phyloP scores from a whole-genome alignment of 2,113 vertebrate genomes.

The Perca schrenkii region DNA sequence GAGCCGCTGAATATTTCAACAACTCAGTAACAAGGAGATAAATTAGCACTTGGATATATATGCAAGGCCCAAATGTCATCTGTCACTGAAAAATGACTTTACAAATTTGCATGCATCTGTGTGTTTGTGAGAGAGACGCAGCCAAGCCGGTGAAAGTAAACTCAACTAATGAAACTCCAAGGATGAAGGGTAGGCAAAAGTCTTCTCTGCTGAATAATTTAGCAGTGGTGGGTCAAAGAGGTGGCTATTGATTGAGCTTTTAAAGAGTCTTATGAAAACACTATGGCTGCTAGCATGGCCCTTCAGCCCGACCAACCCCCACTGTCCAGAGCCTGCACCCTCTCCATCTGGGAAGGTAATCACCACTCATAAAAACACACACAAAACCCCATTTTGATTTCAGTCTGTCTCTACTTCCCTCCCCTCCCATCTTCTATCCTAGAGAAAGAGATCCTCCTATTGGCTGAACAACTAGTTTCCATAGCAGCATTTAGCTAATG shows the following conservation, averaged over 20 bases:
- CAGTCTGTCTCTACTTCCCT: constrained; percentile 41
- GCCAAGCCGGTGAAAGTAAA: constrained; percentile 83
- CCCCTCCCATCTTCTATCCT: constrained; percentile 54
- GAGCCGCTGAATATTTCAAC: constrained; percentile 60
- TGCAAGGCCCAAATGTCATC: constrained; percentile 72
- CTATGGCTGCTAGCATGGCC: constrained; percentile 81
- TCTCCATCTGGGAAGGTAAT: constrained; percentile 89
- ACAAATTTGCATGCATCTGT: constrained; percentile 79
- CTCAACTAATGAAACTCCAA: constrained; percentile 86
- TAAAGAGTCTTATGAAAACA: constrained; percentile 87
- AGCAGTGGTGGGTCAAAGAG: constrained; percentile 86
- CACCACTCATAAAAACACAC: constrained; percentile 77
- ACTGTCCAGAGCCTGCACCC: constrained; percentile 50
- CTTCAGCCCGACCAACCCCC: constrained; percentile 81
- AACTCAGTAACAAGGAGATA: constrained; percentile 48
- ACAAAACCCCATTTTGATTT: constrained; percentile 83
- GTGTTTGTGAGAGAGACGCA: constrained; percentile 73
- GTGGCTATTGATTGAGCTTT: constrained; percentile 91
- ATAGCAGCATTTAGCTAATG: constrained; percentile 80
- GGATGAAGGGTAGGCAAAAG: constrained; percentile 64
- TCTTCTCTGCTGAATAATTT: constrained; percentile 92
- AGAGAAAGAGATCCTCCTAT: constrained; percentile 66
- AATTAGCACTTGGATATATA: constrained; percentile 77
- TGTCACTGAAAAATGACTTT: constrained; percentile 69
- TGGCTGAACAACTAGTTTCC: constrained; percentile 72